A percentile compares a stretch with the other conserved stretches of the same genome.
phyloP scores from a whole-genome alignment of 2,113 vertebrate genomes.

The Ciconia stormi region DNA sequence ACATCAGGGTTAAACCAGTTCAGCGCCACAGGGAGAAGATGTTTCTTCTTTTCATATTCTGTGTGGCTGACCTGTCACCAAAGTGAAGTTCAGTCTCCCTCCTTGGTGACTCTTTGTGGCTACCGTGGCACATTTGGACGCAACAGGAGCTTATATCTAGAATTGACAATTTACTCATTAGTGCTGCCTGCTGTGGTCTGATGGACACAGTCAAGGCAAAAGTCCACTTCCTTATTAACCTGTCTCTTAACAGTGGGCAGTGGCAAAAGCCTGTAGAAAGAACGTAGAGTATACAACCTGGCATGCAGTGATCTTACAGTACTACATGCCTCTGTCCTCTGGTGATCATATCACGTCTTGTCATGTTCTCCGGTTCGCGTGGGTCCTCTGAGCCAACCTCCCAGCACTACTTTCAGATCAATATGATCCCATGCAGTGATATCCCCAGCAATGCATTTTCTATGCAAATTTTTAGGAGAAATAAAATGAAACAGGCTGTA shows the following conservation, averaged over 20 bases:
- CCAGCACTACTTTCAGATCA: background rate
- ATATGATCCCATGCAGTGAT: background rate
- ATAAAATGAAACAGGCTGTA: background rate
- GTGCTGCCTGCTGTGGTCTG: background rate
- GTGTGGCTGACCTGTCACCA: background rate
- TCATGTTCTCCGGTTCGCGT: background rate
- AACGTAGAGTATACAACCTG: background rate
- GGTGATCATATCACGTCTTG: background rate
- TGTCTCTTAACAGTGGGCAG: background rate
- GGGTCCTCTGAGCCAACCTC: background rate
- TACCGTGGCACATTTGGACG: background rate
- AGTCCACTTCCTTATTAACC: background rate
- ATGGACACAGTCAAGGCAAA: background rate
- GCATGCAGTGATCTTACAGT: background rate
- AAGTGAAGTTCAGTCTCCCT: background rate
- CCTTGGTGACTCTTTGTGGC: background rate
- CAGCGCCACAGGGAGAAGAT: background rate
- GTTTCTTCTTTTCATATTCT: background rate
- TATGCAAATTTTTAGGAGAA: background rate
- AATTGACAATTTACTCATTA: background rate
- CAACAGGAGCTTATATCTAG: background rate
- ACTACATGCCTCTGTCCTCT: background rate
- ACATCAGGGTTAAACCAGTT: background rate
- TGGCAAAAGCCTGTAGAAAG: background rate
- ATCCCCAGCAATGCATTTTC: background rate